Evolutionary conservation across 2,797 vertebrate species (phyloP), one percentile per base, ranked within the genome.

Genomic region (Mergus octosetaceus): DNA sequence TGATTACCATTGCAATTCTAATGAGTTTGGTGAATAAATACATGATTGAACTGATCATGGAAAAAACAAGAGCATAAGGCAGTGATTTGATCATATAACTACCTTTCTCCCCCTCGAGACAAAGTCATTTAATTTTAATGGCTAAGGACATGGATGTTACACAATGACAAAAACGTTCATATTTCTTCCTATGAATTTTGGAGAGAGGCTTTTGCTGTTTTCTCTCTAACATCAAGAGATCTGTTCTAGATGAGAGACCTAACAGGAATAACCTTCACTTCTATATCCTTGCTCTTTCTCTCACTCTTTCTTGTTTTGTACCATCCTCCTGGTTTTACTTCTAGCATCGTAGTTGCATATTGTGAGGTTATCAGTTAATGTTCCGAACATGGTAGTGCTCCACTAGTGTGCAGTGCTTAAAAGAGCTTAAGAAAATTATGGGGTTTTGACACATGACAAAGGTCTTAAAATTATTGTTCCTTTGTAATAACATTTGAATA

Each of bases 21-120:
- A 97, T 95, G 93, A 78, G 77, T 95, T 94, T 72, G 68, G 74
- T 83, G 87, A 95, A 96, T 89, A 95, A 96, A 95, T 72, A 95
- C 47, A 87, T 58, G 89, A 89, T 73, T 92, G 93, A 91, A 93
- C 41, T 0, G 0, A 92, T 82, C 51, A 12, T 6, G 17, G 66
- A 36, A 81, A 77, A 94, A 91, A 6, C 68, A 89, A 76, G 78
- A 95, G 32, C 88, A 91, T 88, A 93, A 94, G 75, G 83, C 61
- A 93, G 66, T 47, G 88, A 78, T 89, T 91, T 87, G 81, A 85
- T 92, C 85, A 53, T 58, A 32, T 43, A 79, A 75, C 51, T 81
- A n/a, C 32, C 15, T 60, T 90, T 65, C 28, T 27, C 4, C 6
- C 49, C 65, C 49, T 43, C 69, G 62, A 82, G 77, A 90, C 21